A percentile compares a stretch with the other conserved stretches of the same genome.
These are phyloP conservation scores for Callipepla californica DNA, from an alignment of 2,113 vertebrate species.

Conservation along the genomic window DNA sequence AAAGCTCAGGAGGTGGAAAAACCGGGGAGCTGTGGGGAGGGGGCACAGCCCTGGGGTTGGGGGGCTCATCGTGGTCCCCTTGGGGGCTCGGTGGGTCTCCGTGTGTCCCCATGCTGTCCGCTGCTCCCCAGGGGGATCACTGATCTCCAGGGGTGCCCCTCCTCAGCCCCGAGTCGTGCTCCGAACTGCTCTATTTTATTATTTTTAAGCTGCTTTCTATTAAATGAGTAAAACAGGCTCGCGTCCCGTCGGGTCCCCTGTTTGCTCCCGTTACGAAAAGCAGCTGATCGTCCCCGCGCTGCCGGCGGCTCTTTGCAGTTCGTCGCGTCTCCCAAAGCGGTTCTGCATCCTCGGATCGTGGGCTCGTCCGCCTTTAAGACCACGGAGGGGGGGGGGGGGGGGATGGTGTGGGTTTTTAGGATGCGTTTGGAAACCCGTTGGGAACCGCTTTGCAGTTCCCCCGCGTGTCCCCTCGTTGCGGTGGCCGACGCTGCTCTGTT, in stretches of 20 bases:
- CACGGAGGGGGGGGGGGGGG: background rate
- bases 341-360: background rate
- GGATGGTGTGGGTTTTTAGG: background rate
- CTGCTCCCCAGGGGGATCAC: too few species aligned
- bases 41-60: background rate
- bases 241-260: constrained; percentile 32
- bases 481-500: background rate
- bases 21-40: background rate
- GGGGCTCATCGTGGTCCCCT: too few species aligned
- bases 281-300: constrained; percentile 21
- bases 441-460: background rate
- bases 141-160: too few species aligned
- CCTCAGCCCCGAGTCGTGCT: background rate
- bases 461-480: background rate
- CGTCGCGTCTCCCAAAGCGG: background rate
- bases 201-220: constrained; percentile 49
- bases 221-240: constrained; percentile 73
- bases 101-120: too few species aligned
- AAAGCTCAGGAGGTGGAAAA: background rate
- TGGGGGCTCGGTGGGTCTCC: too few species aligned
- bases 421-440: background rate
- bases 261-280: constrained; percentile 36
- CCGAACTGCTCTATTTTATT: background rate
- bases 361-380: constrained; percentile 21
- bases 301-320: constrained; percentile 31